Conservation (phyloP, 2,888 invertebrate genomes). For the Helicoverpa assulta region DNA sequence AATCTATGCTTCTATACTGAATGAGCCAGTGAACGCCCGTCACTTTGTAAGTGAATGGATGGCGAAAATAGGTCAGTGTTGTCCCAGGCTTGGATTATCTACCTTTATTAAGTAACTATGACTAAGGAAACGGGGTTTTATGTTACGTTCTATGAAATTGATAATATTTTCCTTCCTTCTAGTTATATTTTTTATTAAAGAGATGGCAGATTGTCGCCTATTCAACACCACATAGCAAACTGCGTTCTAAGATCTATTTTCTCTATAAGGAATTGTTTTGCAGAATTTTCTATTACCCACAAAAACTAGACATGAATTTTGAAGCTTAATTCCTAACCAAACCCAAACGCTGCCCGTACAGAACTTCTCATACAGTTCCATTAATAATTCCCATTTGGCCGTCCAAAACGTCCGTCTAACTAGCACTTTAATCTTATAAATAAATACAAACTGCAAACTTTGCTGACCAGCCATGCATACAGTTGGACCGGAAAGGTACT, state of each 20-base stretch:
- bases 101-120: neutral
- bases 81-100: neutral
- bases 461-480: constrained; percentile 35
- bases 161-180: neutral
- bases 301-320: too few species aligned
- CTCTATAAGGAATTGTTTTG: too few species aligned
- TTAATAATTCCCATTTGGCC: constrained; percentile 21
- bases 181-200: neutral
- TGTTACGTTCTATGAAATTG: neutral
- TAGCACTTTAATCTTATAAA: constrained; percentile 21
- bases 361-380: neutral
- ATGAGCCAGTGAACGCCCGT: constrained; percentile 25
- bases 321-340: neutral
- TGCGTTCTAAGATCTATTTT: too few species aligned
- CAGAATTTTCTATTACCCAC: too few species aligned
- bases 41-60: constrained; percentile 41
- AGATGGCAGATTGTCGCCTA: neutral
- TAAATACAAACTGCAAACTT: constrained; percentile 28
- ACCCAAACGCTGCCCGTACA: too few species aligned
- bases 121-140: neutral
- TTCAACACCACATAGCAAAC: too few species aligned
- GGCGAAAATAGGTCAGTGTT: constrained; percentile 43
- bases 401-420: neutral
- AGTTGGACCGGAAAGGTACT: constrained; percentile 40
- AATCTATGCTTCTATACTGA: constrained; percentile 19